These are phyloP conservation scores for Calameuta idolon DNA, from an alignment of 2,888 invertebrate species.

Conservation along the genomic window DNA sequence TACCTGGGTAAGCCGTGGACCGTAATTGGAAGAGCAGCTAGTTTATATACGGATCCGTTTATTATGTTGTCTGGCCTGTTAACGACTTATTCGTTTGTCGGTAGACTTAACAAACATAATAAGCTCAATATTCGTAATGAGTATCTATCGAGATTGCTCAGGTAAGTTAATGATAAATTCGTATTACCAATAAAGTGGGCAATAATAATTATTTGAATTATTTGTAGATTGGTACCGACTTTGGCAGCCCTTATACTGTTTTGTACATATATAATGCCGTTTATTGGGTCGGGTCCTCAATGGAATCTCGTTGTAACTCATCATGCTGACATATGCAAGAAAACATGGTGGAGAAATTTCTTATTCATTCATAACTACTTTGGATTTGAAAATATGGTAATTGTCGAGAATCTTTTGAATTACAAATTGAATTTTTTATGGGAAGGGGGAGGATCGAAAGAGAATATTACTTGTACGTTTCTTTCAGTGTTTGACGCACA, in stretches of 20 bases:
- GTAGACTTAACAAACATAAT: constrained; percentile 70
- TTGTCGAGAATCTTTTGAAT: constrained; percentile 11
- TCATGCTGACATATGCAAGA: constrained; percentile 76
- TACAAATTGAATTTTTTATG: not conserved
- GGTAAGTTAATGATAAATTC: constrained; percentile 49
- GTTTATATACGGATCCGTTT: constrained; percentile 79
- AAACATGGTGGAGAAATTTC: constrained; percentile 79
- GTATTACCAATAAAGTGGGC: not conserved
- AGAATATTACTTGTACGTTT: constrained; percentile 14
- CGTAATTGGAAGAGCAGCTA: constrained; percentile 76
- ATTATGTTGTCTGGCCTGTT: constrained; percentile 78
- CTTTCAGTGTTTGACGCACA: constrained; percentile 77
- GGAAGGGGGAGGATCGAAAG: not conserved
- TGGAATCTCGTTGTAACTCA: constrained; percentile 78
- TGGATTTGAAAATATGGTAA: constrained; percentile 79
- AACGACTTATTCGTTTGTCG: constrained; percentile 74
- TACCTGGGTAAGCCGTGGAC: constrained; percentile 75
- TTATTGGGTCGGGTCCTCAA: constrained; percentile 75
- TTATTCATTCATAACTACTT: constrained; percentile 80
- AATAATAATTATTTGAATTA: constrained; percentile 8
- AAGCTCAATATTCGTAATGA: constrained; percentile 72
- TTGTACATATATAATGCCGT: constrained; percentile 76
- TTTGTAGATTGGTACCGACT: constrained; percentile 72
- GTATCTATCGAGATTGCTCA: constrained; percentile 73
- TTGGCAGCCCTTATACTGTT: constrained; percentile 75